Percentiles rank a stretch among this genome's conserved stretches.
Evolutionary conservation across 1,140 invertebrate genomes (phyloP).

Genomic region (Thaumatotibia leucotreta): DNA sequence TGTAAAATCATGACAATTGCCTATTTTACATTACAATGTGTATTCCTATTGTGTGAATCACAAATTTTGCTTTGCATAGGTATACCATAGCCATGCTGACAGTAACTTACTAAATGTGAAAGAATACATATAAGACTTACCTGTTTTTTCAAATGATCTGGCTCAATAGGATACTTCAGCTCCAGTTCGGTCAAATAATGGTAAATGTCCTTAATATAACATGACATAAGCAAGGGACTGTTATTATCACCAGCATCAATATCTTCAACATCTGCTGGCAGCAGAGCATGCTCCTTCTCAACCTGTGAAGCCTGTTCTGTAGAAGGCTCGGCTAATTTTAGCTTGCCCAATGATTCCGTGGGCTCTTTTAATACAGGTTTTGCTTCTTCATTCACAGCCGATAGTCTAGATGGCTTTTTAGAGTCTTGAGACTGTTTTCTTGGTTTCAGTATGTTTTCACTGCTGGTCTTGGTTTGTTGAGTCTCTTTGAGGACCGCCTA

Average conservation of each 20-base stretch:
- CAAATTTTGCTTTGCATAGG: too few relatives aligned
- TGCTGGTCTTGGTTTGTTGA: conserved; percentile 36
- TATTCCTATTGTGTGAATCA: too few relatives aligned
- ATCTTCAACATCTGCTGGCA: conserved; percentile 77
- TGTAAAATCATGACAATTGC: too few relatives aligned
- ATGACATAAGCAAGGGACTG: conserved; percentile 84
- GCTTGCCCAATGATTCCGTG: conserved; percentile 50
- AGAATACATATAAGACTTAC: conserved; percentile 40
- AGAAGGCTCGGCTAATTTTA: conserved; percentile 41
- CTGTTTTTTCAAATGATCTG: conserved; percentile 81
- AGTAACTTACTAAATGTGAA: background rate
- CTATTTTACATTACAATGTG: too few relatives aligned
- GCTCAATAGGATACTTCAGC: conserved; percentile 78
- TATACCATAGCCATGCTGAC: too few relatives aligned
- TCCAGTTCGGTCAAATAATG: conserved; percentile 86
- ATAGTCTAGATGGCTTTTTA: conserved; percentile 46
- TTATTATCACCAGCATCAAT: conserved; percentile 83
- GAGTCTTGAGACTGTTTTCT: conserved; percentile 34
- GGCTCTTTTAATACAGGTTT: conserved; percentile 55
- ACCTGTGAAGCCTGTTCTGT: background rate
- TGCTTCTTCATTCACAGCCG: conserved; percentile 39
- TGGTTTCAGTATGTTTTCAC: conserved; percentile 36
- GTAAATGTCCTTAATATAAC: conserved; percentile 93
- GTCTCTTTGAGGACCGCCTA: conserved; percentile 49
- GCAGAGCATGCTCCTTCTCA: conserved; percentile 26